phyloP scores from a whole-genome alignment of 2,888 invertebrate genomes.

The Diaperis boleti region DNA sequence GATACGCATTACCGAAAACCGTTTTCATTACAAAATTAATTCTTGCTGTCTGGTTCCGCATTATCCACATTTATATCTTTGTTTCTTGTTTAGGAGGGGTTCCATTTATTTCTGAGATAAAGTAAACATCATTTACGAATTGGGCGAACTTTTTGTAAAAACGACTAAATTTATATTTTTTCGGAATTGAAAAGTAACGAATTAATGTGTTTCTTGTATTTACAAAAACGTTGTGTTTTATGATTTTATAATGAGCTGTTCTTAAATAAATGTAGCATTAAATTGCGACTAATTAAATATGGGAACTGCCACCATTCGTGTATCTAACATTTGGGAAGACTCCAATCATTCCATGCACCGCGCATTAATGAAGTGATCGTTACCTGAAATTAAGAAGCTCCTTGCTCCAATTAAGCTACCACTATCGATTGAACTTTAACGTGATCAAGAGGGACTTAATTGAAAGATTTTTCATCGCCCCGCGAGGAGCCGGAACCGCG shows the following conservation, averaged over 20 bases:
- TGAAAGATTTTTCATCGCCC: slow-evolving; percentile 19
- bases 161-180: slow-evolving; percentile 2
- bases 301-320: too few relatives aligned
- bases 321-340: too few relatives aligned
- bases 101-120: neutral
- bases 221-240: too few relatives aligned
- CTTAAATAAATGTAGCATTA: too few relatives aligned
- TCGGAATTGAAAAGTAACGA: neutral
- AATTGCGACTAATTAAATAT: too few relatives aligned
- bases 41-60: neutral
- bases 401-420: slow-evolving; percentile 8
- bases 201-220: neutral
- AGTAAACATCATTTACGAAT: neutral
- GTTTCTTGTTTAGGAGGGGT: neutral
- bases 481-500: slow-evolving; percentile 1
- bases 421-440: slow-evolving; percentile 15
- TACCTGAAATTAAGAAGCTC: neutral
- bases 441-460: neutral
- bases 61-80: neutral
- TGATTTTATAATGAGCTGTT: too few relatives aligned
- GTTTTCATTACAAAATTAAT: slow-evolving; percentile 4
- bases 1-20: neutral
- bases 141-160: neutral
- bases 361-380: neutral
- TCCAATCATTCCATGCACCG: too few relatives aligned